Base-by-base conservation (phyloP, 1,140 invertebrate genomes). In the Drosophila fuyamai region DNA sequence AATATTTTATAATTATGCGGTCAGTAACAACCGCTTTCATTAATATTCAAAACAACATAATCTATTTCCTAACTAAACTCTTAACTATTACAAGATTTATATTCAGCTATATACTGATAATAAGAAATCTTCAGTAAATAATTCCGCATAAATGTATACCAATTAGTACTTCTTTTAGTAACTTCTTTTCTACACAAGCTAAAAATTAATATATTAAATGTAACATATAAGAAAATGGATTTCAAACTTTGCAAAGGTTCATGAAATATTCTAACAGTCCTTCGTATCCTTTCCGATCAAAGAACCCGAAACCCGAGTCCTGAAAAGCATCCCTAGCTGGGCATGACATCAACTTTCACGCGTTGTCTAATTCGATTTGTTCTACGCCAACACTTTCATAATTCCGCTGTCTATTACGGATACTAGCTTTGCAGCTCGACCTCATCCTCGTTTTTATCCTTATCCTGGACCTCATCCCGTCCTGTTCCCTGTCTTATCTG, bases 311-410 rank as follows among this genome's bases (percentile, higher is more conserved):
- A 18, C 9, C 12, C 13, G 29, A 46, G 32, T 38, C 14, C 32
- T 44, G 27, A 12, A 46, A 60, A 36, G 3, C 67, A 27, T 16
- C 47, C 67, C 70, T 9, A n/a, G 59, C 32, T 70, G 61, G 70
- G 50, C 48, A 68, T 79, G 74, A 71, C 74, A 61, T 79, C 72
- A 68, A 61, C 60, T 86, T 88, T 75, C 71, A 70, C 76, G 80
- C 84, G 77, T 68, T 88, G 84, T 88, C 84, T 88, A 84, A 88
- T 84, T 88, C 84, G 84, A 88, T 88, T 88, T 88, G 84, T 88
- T 88, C 84, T 88, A 88, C 84, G 84, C 84, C 84, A 88, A 88
- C 84, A 88, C 84, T 88, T 88, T 88, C 80, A 88, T 89, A 88
- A 88, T 88, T 88, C 76, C 81, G 79, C 84, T 86, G 84, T 83